Evolutionary conservation across 2,888 invertebrate species (phyloP).

Genomic region (Autographa gamma): DNA sequence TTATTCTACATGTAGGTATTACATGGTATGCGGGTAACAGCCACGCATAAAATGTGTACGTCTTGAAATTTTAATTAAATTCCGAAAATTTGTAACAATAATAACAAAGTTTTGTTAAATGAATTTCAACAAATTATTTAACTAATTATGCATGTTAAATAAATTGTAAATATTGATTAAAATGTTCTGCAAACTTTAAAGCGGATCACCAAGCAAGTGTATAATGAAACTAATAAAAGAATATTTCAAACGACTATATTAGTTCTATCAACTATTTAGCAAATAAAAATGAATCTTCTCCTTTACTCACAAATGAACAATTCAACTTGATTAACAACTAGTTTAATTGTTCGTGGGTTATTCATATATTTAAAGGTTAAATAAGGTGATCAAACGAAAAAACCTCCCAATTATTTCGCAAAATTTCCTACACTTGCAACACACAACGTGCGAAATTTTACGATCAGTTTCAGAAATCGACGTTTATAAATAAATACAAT

Average conservation of each 20-base stretch:
- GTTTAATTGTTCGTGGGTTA: no score
- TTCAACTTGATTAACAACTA: no score
- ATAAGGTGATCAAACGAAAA: background rate
- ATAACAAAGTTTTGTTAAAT: no score
- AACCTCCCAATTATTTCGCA: conserved; percentile 12
- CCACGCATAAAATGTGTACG: background rate
- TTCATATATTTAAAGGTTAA: background rate
- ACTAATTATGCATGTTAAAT: no score
- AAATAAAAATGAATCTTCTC: no score
- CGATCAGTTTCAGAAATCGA: conserved; percentile 75
- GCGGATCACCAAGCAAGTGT: no score
- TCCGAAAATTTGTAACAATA: background rate
- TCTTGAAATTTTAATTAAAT: background rate
- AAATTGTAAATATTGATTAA: no score
- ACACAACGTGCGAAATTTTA: conserved; percentile 71
- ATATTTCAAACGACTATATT: no score
- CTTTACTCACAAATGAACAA: no score
- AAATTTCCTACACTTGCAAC: conserved; percentile 35
- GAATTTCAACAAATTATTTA: background rate
- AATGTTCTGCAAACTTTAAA: no score
- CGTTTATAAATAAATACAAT: conserved; percentile 83
- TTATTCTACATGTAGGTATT: background rate
- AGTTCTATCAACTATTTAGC: no score
- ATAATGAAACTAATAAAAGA: no score
- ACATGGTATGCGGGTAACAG: background rate